Base-by-base conservation (phyloP, 2,888 invertebrate genomes). In the Pseudococcus viburni region DNA sequence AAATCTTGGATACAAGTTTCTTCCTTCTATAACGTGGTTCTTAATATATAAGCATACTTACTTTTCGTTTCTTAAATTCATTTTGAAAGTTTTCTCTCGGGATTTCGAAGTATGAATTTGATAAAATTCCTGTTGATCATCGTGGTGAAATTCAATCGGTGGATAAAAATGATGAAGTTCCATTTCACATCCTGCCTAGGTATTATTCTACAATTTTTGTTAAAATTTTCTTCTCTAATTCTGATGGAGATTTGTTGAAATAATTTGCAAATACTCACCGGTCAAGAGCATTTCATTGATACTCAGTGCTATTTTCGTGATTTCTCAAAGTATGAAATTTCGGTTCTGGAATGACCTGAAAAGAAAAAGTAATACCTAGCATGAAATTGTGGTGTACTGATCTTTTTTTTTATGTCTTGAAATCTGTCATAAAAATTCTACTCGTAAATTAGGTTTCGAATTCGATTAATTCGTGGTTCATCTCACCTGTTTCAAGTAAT, bases 251-350 rank as follows among this genome's bases (percentile, higher is more conserved):
- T 33, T 33, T 33, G 26, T 33, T 33, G 26, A 33, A 33, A 33
- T 33, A 3, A 33, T 33, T 33, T 33, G 26, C 26, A 33, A 33
- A 33, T 33, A 33, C 51, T 90, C 89, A 89, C 92, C 92, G 92
- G 90, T 93, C 93, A 39, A 93, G 90, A 1, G 92, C 92, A 3
- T 91, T 90, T 7, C 93, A 89, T 33, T 93, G 91, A 89, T 91
- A 91, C 17, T 91, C 89, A 0, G 91, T 89, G 88, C 92, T 92
- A 90, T 94, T 93, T n/a, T 92, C 92, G 89, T 93, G 93, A 46
- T 93, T 93, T 64, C 93, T 92, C 89, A 94, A 93, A 91, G 94
- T 94, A 26, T 98, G 93, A 9, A 90, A 90, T 88, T 92, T 92
- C 0, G 93, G 93, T 22, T 91, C 90, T 0, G 92, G 92, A 33